These are phyloP conservation scores for Drosophila subsilvestris DNA, from an alignment of 2,888 invertebrate genomes.

Conservation along the genomic window DNA sequence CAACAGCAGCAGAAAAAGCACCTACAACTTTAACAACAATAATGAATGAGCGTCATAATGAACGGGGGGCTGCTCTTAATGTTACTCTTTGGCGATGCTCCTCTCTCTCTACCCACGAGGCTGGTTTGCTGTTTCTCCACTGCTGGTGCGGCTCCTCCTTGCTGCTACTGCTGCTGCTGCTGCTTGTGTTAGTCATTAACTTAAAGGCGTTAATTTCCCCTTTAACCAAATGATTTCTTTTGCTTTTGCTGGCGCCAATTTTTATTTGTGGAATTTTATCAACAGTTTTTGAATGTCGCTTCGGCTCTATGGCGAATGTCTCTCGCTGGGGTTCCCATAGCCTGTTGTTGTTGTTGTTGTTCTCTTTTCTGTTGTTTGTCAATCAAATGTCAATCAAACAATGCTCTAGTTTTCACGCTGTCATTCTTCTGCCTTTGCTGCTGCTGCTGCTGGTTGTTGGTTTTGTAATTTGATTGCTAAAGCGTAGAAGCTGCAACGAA, in stretches of 20 bases:
- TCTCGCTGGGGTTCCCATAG: constrained; percentile 49
- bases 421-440: constrained; percentile 13
- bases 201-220: constrained; percentile 64
- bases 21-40: constrained; percentile 41
- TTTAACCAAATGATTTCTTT: constrained; percentile 50
- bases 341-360: constrained; percentile 34
- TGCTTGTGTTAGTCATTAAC: constrained; percentile 52
- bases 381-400: constrained; percentile 77
- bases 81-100: constrained; percentile 32
- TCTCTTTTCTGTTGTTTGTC: constrained; percentile 57
- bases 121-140: constrained; percentile 4
- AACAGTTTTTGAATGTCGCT: constrained; percentile 34
- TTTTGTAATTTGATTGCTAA: constrained; percentile 77
- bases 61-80: constrained; percentile 60
- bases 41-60: constrained; percentile 49
- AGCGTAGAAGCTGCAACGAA: constrained; percentile 75
- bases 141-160: too few relatives aligned
- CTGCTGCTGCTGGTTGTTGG: constrained; percentile 42
- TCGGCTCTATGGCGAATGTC: constrained; percentile 6
- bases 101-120: too few relatives aligned
- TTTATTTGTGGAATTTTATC: constrained; percentile 45
- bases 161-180: constrained; percentile 2
- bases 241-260: constrained; percentile 31
- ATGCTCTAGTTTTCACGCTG: constrained; percentile 59
- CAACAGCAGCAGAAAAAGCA: constrained; percentile 45